Base-by-base conservation (phyloP, 2,888 invertebrate genomes). In the Euplagia quadripunctaria region DNA sequence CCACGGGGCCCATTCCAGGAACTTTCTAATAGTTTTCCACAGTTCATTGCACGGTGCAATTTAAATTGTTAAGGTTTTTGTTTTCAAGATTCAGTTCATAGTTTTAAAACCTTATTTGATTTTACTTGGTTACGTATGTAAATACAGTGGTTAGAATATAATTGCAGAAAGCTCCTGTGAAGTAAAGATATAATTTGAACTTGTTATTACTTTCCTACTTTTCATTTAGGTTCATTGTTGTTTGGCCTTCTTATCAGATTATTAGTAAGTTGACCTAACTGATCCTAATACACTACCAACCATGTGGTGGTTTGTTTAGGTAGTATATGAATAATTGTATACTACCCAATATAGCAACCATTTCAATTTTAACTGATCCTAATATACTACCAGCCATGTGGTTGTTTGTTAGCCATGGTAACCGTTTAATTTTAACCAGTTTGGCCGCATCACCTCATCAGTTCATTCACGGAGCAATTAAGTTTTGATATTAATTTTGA, bases 11-110 rank as follows among this genome's bases (percentile, higher is more conserved):
- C 81, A 84, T 94, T 94, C 94, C 86, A 80, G 84, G 93, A 94
- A 93, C 84, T 89, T 88, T 85, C 85, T 93, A 93, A 93, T 93
- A 91, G 91, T 92, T 91, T 91, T 90, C 89, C 81, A 83, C 88
- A 90, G 89, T 92, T 90, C 88, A 89, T 84, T 88, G 90, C 82
- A 87, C 89, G 84, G 82, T 82, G 87, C 85, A 84, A 88, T 90
- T 90, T 86, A 79, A 88, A 82, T 87, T 84, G 82, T 83, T 84
- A 81, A 73, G 81, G 76, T 84, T 85, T 85, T 87, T 80, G 75
- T 80, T 79, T 78, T 64, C 70, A 51, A 78, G 74, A 82, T 81
- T 76, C 74, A 63, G 76, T 82, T 73, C 75, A 73, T 77, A 75
- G 71, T 82, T 80, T 64, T 64, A 70, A 75, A 72, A 31, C 70